A percentile compares a stretch with the other conserved stretches of the same genome.
Conservation (phyloP, 2,797 vertebrate species). For the Xenops minutus region DNA sequence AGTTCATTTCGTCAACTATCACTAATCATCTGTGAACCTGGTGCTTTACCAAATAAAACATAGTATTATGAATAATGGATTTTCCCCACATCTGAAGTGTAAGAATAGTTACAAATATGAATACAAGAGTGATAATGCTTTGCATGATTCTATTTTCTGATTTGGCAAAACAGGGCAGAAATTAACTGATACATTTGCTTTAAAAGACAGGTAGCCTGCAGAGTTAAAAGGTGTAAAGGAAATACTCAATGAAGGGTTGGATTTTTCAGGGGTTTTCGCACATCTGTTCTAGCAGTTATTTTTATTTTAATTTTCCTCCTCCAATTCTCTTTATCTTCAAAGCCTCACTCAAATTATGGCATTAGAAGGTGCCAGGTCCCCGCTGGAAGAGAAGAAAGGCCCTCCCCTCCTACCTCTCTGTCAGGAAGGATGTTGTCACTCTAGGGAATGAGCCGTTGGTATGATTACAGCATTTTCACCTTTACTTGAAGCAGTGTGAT, state of each 20-base stretch:
- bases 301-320: neutral
- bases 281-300: neutral
- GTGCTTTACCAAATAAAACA: conserved; percentile 77
- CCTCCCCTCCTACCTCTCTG: neutral
- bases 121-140: conserved; percentile 13
- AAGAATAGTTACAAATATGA: conserved; percentile 53
- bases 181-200: neutral
- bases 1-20: conserved; percentile 69
- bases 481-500: conserved; percentile 21
- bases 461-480: neutral
- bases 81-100: conserved; percentile 48
- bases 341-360: neutral
- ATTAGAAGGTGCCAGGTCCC: neutral
- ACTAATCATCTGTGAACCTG: conserved; percentile 70
- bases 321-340: neutral
- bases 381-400: neutral
- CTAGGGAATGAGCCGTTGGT: neutral
- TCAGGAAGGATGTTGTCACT: neutral
- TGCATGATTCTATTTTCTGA: neutral
- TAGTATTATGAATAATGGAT: conserved; percentile 59
- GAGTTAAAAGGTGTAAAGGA: neutral
- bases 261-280: accelerated
- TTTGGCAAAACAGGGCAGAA: conserved; percentile 1
- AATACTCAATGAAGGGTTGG: neutral
- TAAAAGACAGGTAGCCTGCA: neutral